A percentile compares a stretch with the other conserved stretches of the same genome.
Evolutionary conservation across 2,888 invertebrate species (phyloP).

Genomic region (Myopa tessellatipennis): DNA sequence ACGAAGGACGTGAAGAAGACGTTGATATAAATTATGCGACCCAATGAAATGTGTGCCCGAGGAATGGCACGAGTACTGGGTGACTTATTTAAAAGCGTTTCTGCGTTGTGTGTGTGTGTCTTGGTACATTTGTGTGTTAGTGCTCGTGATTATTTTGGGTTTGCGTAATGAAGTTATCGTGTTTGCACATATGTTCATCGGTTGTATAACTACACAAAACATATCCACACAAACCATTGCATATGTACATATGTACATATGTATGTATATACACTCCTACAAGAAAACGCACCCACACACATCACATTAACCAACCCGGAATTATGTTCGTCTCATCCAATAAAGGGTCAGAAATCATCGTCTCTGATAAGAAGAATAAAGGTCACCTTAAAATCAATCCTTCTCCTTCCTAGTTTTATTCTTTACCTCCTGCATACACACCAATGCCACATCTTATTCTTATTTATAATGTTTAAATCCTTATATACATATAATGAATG

Average conservation of each 20-base stretch:
- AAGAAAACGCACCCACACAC: slow-evolving; percentile 21
- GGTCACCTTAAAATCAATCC: no score
- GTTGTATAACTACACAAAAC: background rate
- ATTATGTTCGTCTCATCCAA: no score
- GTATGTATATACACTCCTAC: slow-evolving; percentile 36
- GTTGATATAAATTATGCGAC: background rate
- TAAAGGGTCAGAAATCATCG: background rate
- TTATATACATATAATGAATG: no score
- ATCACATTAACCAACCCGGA: background rate
- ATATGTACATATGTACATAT: slow-evolving; percentile 45
- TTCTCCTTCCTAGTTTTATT: no score
- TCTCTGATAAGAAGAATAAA: background rate
- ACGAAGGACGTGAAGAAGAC: background rate
- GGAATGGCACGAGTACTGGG: slow-evolving; percentile 36
- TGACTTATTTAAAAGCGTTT: background rate
- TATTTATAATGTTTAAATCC: no score
- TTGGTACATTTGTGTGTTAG: background rate
- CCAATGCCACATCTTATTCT: no score
- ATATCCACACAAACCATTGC: background rate
- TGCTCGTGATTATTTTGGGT: slow-evolving; percentile 21
- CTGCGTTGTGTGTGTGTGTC: background rate
- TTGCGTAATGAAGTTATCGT: slow-evolving; percentile 56
- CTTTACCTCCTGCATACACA: no score
- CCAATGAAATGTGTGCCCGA: slow-evolving; percentile 3
- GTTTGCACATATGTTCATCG: slow-evolving; percentile 57